A percentile compares a stretch with the other conserved stretches of the same genome.
These are phyloP conservation scores for Callipepla californica DNA, from an alignment of 2,113 vertebrate genomes.

Conservation along the genomic window DNA sequence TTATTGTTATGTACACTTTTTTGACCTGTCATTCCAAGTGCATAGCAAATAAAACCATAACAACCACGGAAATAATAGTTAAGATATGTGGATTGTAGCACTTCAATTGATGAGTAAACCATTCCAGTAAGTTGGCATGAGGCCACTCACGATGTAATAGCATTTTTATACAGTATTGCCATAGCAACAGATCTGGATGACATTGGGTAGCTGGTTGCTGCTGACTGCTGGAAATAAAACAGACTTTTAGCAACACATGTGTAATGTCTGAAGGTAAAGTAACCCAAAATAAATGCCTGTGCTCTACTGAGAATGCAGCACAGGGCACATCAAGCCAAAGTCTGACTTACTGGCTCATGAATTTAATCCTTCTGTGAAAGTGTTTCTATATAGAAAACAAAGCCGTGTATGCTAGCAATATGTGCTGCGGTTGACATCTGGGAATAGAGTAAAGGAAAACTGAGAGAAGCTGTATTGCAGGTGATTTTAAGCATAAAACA, in stretches of 20 bases:
- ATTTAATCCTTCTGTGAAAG: constrained; percentile 39
- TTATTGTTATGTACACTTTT: constrained; percentile 39
- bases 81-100: constrained; percentile 38
- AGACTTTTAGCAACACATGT: constrained; percentile 59
- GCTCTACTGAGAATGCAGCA: neutral
- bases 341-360: constrained; percentile 17
- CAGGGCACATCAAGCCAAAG: constrained; percentile 15
- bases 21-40: constrained; percentile 50
- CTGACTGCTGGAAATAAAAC: constrained; percentile 67
- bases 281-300: constrained; percentile 55
- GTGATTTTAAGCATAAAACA: neutral
- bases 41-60: constrained; percentile 28
- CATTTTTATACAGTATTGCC: constrained; percentile 45
- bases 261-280: constrained; percentile 70
- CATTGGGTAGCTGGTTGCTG: constrained; percentile 55
- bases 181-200: constrained; percentile 66
- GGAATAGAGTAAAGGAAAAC: neutral
- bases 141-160: constrained; percentile 2
- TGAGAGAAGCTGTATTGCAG: neutral
- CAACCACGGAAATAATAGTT: constrained; percentile 45
- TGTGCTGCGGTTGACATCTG: neutral
- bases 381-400: neutral
- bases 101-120: constrained; percentile 62
- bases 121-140: constrained; percentile 31
- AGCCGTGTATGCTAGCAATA: neutral